phyloP scores from a whole-genome alignment of 2,113 vertebrate genomes.

The Tragelaphus imberbis region DNA sequence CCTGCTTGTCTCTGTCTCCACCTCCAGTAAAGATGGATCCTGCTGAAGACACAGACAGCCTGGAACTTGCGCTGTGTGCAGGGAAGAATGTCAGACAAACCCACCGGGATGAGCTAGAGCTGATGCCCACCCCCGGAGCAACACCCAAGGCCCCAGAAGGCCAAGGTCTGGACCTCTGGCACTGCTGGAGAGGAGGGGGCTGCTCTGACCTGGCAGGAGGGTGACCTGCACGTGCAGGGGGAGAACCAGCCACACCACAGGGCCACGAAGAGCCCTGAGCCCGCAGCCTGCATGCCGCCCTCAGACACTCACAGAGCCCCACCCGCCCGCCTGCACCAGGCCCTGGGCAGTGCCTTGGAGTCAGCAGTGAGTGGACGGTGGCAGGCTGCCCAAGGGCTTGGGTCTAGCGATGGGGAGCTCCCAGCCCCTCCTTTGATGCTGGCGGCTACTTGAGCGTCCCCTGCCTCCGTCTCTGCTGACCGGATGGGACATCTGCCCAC shows the following conservation, averaged over 20 bases:
- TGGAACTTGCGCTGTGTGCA: accelerated
- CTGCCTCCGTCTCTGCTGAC: accelerated
- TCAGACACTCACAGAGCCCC: too few relatives aligned
- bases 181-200: neutral
- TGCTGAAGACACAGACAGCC: neutral
- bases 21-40: neutral
- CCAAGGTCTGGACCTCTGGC: neutral
- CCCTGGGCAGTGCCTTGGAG: neutral
- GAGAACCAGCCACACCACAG: accelerated
- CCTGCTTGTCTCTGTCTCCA: neutral
- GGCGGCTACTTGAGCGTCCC: accelerated
- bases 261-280: accelerated
- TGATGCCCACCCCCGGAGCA: accelerated
- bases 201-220: neutral
- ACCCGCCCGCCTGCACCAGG: neutral
- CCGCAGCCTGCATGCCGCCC: neutral
- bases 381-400: neutral
- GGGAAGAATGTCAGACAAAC: too few relatives aligned
- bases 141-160: neutral
- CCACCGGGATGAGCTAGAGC: accelerated
- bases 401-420: accelerated
- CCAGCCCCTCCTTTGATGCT: accelerated
- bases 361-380: neutral
- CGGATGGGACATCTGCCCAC: neutral
- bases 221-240: accelerated